Evolutionary conservation across 2,797 vertebrate genomes (phyloP).

Genomic region (Orientallactaga sibirica): DNA sequence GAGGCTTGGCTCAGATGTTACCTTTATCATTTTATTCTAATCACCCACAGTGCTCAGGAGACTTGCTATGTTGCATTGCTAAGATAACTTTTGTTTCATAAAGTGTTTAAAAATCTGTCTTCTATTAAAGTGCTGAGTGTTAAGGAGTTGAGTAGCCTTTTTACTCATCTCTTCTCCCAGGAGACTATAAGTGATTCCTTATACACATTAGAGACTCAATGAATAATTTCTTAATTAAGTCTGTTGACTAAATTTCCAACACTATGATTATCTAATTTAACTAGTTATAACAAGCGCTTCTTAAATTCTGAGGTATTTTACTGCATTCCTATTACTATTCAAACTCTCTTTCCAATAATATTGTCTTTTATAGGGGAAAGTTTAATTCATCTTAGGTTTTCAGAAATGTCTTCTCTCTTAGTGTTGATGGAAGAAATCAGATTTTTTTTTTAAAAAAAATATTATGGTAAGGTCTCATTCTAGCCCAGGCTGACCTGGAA

Average conservation of each 20-base stretch:
- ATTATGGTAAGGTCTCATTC: too few relatives aligned
- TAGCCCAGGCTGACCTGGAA: too few relatives aligned
- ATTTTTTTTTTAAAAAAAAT: not conserved
- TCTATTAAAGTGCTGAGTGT: not conserved
- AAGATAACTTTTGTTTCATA: conserved; percentile 43
- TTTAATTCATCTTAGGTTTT: conserved; percentile 38
- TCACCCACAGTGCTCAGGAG: not conserved
- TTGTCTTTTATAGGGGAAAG: not conserved
- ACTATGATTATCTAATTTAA: conserved; percentile 26
- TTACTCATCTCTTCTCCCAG: not conserved
- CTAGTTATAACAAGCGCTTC: conserved; percentile 7
- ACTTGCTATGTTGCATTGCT: not conserved
- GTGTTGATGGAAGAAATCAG: not conserved
- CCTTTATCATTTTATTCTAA: not conserved
- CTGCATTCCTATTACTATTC: conserved; percentile 36
- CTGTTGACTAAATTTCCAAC: conserved; percentile 11
- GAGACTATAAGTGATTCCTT: not conserved
- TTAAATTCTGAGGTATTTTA: conserved; percentile 47
- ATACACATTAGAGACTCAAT: not conserved
- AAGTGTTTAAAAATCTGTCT: conserved; percentile 15
- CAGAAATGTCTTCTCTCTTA: conserved; percentile 22
- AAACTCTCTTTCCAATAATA: conserved; percentile 26
- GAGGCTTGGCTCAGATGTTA: not conserved
- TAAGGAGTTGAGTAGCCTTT: not conserved
- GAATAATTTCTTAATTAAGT: conserved; percentile 48